Base-by-base conservation (phyloP, 2,113 vertebrate species). In the Struthidea cinerea region DNA sequence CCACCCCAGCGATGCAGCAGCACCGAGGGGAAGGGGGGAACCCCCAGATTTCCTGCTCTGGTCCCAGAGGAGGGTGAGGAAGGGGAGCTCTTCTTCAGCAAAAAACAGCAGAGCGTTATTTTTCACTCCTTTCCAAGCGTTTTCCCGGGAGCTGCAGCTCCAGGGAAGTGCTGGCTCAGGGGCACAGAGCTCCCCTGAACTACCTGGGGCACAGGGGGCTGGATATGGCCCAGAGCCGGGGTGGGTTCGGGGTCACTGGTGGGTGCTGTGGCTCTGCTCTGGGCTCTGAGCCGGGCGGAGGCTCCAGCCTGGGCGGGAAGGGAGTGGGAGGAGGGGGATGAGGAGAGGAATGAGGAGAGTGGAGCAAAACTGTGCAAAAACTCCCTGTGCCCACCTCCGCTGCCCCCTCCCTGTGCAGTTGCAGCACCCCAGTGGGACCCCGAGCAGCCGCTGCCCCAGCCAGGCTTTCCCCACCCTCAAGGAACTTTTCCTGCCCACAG, bases 201-300 rank as follows among this genome's bases (percentile, higher is more conserved):
- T 1, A 2, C 24, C 28, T 49, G 18, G 13, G 8, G 17, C 0
- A 0, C 0, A 0, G 50, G 61, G 46, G 30, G 30, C 32, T 70
- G 81, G 57, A 13, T 4, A 7, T 0, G 0, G 1, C 67, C 42
- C 75, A 7, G 87, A 6, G 13, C 53, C 1, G 2, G 56, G 42
- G 6, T 6, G 15, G 30, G 20, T 9, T 37, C 2, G 39, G 74
- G 59, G 30, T 26, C 47, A 17, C 56, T 74, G 63, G 4, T 35
- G 70, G n/a, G 24, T 9, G 20, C 10, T 4, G 19, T 9, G 37
- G 3, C 42, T 35, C 37, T 32, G 49, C 10, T 13, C 20, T 1
- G 2, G 23, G 53, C 3, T 3, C 69, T 2, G 28, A 59, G 84
- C 53, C 0, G 13, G 42, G 13, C 0, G 0, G 35, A 41, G 61